Base-by-base conservation (phyloP, 2,113 vertebrate genomes). In the Dipodomys ordii region DNA sequence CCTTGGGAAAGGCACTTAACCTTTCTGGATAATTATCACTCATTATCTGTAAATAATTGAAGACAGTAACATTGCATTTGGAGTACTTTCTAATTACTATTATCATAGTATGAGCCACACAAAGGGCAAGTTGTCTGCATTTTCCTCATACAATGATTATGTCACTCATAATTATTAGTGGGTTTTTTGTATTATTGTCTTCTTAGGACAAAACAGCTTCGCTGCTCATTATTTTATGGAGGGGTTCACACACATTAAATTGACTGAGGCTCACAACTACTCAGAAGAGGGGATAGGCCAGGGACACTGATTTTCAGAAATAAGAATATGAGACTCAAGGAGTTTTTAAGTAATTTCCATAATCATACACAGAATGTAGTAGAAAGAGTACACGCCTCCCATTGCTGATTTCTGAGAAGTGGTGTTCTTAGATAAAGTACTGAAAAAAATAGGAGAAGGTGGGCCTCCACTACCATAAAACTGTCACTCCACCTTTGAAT, bases 281-380 rank as follows among this genome's bases (percentile, higher is more conserved):
- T 30, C 3, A 32, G n/a, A 28, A 64, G 19, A 35, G 30, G 73
- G n/a, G 49, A 77, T 7, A 28, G 20, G 27, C 18, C 73, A 35
- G 16, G 22, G 32, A n/a, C 4, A 90, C 25, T 65, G 30, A 15
- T 65, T 57, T 93, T 78, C 60, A 84, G 88, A 87, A 92, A 85
- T 6, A n/a, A 83, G 18, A 16, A 53, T 73, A 19, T 11, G 3
- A 84, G 28, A 0, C 13, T 35, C 19, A 9, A 53, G 44, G 25
- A 73, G 87, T 77, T 32, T 49, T 79, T 53, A 27, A 64, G 0
- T 67, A n/a, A 62, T 74, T 69, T 88, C 0, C 18, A 39, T 23
- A 23, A 93, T 28, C 15, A 73, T 32, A 18, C 20, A 44, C 27
- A 67, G 67, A 81, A 64, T 16, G 80, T 68, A 8, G 74, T 27